A percentile compares a stretch with the other conserved stretches of the same genome.
Conservation (phyloP, 1,140 invertebrate species). For the Leucophenga varia region DNA sequence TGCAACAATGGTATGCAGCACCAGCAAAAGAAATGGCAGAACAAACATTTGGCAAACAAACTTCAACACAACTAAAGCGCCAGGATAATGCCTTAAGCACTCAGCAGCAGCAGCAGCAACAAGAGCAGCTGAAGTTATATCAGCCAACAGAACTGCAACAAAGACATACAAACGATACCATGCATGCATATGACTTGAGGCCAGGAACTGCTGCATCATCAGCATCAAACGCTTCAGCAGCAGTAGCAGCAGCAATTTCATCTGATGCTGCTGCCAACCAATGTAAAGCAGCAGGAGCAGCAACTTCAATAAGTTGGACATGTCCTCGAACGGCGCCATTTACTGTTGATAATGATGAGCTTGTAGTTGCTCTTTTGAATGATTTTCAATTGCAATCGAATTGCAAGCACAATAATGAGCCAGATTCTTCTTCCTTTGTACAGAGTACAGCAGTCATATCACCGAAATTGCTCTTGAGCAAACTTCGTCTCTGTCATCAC, state of each 20-base stretch:
- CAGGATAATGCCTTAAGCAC: slow-evolving; percentile 54
- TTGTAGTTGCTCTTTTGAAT: slow-evolving; percentile 55
- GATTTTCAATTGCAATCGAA: slow-evolving; percentile 56
- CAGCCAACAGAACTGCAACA: slow-evolving; percentile 26
- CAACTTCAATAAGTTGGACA: too few species aligned
- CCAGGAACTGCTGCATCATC: slow-evolving; percentile 7
- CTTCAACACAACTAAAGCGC: slow-evolving; percentile 35
- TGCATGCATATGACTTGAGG: slow-evolving; percentile 17
- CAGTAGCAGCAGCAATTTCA: background rate
- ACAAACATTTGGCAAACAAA: slow-evolving; percentile 51
- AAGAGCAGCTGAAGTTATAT: slow-evolving; percentile 5
- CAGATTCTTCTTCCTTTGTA: slow-evolving; percentile 14
- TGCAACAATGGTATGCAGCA: slow-evolving; percentile 11
- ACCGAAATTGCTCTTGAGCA: slow-evolving; percentile 54
- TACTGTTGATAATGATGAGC: slow-evolving; percentile 56
- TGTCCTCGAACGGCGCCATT: slow-evolving; percentile 8
- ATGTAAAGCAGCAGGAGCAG: slow-evolving; percentile 2
- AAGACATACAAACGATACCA: slow-evolving; percentile 42
- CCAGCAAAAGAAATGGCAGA: slow-evolving; percentile 23
- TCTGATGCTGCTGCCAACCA: background rate
- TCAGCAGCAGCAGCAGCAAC: slow-evolving; percentile 28
- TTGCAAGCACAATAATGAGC: slow-evolving; percentile 34
- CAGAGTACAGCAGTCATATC: slow-evolving; percentile 51
- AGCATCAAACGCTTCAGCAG: too few species aligned
- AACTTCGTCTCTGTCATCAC: slow-evolving; percentile 52